Percentiles rank a stretch among this genome's conserved stretches.
Evolutionary conservation across 2,888 invertebrate genomes (phyloP).

Genomic region (Euplagia quadripunctaria): DNA sequence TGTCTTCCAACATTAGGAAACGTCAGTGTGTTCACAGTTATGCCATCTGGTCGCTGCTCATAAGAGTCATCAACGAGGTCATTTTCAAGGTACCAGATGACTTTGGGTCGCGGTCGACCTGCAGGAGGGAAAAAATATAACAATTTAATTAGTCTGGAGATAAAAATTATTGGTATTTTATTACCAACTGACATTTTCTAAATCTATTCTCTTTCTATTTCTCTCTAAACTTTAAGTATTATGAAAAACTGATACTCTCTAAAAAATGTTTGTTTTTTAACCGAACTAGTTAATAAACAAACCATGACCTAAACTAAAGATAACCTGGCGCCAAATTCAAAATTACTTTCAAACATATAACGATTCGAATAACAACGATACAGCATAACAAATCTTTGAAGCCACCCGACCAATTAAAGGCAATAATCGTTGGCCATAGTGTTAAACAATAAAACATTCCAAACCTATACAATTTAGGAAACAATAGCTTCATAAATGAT

Average conservation of each 20-base stretch:
- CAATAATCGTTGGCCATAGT: conserved; percentile 51
- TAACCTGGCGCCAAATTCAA: conserved; percentile 7
- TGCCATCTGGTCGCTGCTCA: conserved; percentile 90
- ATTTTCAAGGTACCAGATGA: conserved; percentile 95
- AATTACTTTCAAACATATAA: conserved; percentile 18
- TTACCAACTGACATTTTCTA: neutral
- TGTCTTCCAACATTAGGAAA: conserved; percentile 94
- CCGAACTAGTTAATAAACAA: neutral
- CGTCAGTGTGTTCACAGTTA: conserved; percentile 92
- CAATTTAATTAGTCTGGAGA: neutral
- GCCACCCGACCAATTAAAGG: conserved; percentile 54
- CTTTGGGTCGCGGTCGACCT: conserved; percentile 93
- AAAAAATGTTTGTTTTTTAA: no score
- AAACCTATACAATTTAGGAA: conserved; percentile 41
- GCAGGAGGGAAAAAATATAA: conserved; percentile 35
- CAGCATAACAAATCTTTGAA: conserved; percentile 46
- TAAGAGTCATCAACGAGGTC: conserved; percentile 94
- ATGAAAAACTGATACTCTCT: no score
- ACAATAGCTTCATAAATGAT: conserved; percentile 55
- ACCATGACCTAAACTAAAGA: neutral
- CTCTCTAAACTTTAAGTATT: no score
- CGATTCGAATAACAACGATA: conserved; percentile 24
- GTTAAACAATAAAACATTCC: conserved; percentile 60
- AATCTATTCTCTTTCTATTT: neutral
- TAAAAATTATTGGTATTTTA: neutral